Conservation (phyloP, 1,140 invertebrate species). For the Homarus americanus region DNA sequence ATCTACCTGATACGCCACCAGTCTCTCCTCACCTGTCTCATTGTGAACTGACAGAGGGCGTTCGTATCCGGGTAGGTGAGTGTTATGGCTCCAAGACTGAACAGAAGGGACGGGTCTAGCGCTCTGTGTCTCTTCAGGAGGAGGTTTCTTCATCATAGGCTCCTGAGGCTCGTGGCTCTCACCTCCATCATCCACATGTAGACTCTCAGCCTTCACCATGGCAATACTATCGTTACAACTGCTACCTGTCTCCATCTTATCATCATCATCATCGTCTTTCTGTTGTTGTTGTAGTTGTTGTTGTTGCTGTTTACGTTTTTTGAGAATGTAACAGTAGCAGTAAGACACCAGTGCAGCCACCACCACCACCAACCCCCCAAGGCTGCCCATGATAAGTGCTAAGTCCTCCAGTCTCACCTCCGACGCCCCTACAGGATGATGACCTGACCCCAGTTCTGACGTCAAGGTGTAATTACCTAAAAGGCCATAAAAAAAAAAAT, state of each 20-base stretch:
- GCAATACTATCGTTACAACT: constrained; percentile 45
- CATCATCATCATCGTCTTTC: too few relatives aligned
- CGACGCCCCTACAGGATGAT: constrained; percentile 37
- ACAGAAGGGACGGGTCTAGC: constrained; percentile 80
- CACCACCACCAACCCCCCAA: constrained; percentile 63
- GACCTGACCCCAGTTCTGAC: constrained; percentile 44
- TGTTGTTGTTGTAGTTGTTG: constrained; percentile 50
- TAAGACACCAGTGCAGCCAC: constrained; percentile 41
- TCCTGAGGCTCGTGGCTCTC: constrained; percentile 56
- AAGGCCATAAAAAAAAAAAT: constrained; percentile 1
- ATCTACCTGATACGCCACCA: neutral
- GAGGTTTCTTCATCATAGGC: constrained; percentile 34
- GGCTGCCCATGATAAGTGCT: constrained; percentile 51
- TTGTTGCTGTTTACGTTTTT: constrained; percentile 30
- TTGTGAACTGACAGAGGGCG: constrained; percentile 76
- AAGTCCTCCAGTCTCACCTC: constrained; percentile 60
- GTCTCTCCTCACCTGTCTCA: neutral
- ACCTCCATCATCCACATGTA: constrained; percentile 4
- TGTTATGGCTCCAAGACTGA: constrained; percentile 82
- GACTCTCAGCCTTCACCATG: constrained; percentile 54
- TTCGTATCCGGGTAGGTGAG: constrained; percentile 82
- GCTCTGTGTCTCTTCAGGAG: neutral
- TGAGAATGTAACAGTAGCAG: constrained; percentile 59
- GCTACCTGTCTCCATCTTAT: constrained; percentile 30
- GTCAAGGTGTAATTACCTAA: constrained; percentile 53